phyloP scores from a whole-genome alignment of 2,113 vertebrate genomes.

The Danionella cerebrum region DNA sequence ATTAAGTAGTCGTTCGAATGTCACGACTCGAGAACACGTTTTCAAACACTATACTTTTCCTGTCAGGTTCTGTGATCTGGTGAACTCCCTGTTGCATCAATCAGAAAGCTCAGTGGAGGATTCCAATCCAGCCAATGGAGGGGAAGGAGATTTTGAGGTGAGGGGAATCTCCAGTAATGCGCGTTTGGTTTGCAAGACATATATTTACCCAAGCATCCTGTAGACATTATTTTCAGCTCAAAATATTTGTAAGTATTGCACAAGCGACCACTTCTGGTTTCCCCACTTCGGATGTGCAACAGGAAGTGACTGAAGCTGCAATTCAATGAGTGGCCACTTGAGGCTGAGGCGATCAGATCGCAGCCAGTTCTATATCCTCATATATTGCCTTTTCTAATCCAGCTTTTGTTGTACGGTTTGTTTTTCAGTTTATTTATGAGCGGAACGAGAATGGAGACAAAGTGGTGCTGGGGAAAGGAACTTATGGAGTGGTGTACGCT shows the following conservation, averaged over 20 bases:
- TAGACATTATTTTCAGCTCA: no score
- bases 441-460: conserved; percentile 68
- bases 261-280: no score
- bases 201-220: no score
- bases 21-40: background rate
- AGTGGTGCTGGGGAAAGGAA: conserved; percentile 82
- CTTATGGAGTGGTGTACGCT: conserved; percentile 82
- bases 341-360: no score
- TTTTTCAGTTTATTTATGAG: conserved; percentile 77
- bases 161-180: conserved; percentile 24
- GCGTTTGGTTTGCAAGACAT: no score
- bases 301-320: no score
- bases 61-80: conserved; percentile 75
- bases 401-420: no score
- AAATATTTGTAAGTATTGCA: no score
- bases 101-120: conserved; percentile 46
- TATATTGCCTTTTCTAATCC: background rate
- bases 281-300: no score
- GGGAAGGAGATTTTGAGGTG: conserved; percentile 71
- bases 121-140: conserved; percentile 39
- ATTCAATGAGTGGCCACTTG: no score
- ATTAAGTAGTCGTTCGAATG: background rate
- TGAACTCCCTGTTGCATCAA: conserved; percentile 70
- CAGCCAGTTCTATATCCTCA: no score
- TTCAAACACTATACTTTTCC: background rate